These are phyloP conservation scores for Gallinago undulata DNA, from an alignment of 2,113 vertebrate genomes.

Conservation along the genomic window DNA sequence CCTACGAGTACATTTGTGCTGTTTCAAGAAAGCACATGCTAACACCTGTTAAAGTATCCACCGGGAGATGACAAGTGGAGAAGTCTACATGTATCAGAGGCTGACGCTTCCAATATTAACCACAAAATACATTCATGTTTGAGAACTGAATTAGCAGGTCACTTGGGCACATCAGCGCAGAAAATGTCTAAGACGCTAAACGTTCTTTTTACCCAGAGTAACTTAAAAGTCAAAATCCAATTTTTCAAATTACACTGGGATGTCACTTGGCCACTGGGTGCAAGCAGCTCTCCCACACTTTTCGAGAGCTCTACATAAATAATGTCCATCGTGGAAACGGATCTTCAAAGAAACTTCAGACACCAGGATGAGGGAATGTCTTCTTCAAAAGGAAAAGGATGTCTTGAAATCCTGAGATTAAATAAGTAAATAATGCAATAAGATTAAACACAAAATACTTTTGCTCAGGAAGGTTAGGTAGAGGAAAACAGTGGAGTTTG, in stretches of 20 bases:
- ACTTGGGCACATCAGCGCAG: neutral
- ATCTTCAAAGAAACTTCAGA: neutral
- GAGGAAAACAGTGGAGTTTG: neutral
- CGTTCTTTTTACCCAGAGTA: neutral
- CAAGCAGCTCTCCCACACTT: neutral
- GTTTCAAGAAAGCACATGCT: neutral
- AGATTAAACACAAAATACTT: neutral
- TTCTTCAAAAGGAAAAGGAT: neutral
- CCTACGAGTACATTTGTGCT: neutral
- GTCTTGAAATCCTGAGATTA: neutral
- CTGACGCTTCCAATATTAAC: neutral
- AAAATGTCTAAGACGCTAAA: neutral
- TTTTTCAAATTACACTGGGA: neutral
- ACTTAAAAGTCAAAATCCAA: neutral
- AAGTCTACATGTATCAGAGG: neutral
- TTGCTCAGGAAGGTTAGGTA: neutral
- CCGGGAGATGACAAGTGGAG: conserved; percentile 2
- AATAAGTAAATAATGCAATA: neutral
- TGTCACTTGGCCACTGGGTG: neutral
- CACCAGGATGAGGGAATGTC: neutral
- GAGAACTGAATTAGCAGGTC: neutral
- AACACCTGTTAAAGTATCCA: conserved; percentile 14
- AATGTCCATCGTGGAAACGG: neutral
- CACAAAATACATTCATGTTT: neutral
- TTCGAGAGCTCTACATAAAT: neutral